Percentiles rank a stretch among this genome's conserved stretches.
These are phyloP conservation scores for Oligia latruncula DNA, from an alignment of 2,888 invertebrate genomes.

Conservation along the genomic window DNA sequence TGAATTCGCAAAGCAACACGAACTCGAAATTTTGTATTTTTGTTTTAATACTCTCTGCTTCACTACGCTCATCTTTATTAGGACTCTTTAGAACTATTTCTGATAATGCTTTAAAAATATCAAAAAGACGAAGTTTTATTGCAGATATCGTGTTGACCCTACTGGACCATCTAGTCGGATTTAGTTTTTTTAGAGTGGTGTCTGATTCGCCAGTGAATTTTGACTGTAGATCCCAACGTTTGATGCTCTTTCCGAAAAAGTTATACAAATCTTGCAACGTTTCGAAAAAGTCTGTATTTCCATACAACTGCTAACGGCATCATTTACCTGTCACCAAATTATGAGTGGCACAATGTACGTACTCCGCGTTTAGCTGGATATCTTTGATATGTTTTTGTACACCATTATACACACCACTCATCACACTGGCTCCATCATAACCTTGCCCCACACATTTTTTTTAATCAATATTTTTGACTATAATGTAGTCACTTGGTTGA, in stretches of 20 bases:
- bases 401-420: constrained; percentile 61
- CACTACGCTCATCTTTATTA: constrained; percentile 56
- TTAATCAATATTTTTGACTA: too few species aligned
- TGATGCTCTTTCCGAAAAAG: background rate
- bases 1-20: constrained; percentile 3
- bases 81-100: constrained; percentile 52
- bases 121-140: background rate
- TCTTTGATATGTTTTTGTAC: constrained; percentile 64
- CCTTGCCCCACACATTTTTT: constrained; percentile 1
- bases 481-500: too few species aligned
- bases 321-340: constrained; percentile 52
- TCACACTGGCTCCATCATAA: constrained; percentile 17
- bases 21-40: constrained; percentile 1
- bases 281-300: constrained; percentile 23
- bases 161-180: background rate
- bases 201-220: background rate
- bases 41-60: constrained; percentile 42
- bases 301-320: constrained; percentile 48
- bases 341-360: constrained; percentile 58
- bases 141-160: constrained; percentile 2
- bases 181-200: background rate
- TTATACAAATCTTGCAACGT: constrained; percentile 8
- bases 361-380: constrained; percentile 63
- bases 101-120: constrained; percentile 52
- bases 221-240: constrained; percentile 2